Base-by-base conservation (phyloP, 1,140 invertebrate species). In the Laupala kohalensis region DNA sequence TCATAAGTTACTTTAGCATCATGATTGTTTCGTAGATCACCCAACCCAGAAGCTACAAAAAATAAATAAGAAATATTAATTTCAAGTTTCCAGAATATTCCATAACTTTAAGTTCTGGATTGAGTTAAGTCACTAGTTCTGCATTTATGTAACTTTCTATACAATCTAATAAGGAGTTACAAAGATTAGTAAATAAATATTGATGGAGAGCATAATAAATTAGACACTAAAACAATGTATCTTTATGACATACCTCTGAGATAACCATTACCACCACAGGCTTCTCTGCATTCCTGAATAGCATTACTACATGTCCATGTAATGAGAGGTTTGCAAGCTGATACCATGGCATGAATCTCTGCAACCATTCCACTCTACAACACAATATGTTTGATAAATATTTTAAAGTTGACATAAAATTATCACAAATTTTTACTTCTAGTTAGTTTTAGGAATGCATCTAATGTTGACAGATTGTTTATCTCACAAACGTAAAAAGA, bases 1-100 rank as follows among this genome's bases (percentile, higher is more conserved):
- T 98, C 96, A 77, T 97, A 98, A 0, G 95, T 98, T 74, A 90
- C 91, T 75, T 93, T 94, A 0, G 94, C 91, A 83, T 98, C 96
- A 81, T 96, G 90, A 79, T 96, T 91, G 81, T 90, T 89, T 71
- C 93, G 86, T 66, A 97, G 81, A 73, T 92, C 88, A n/a, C 92
- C 91, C 64, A 97, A 81, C 75, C 92, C 86, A 72, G 91, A 84
- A n/a, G 88, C 90, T 86, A 79, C 66, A 71, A 75, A 74, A 70
- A 74, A 74, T 28, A 75, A 28, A 64, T 3, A n/a, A n/a, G 5
- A 69, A 24, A 29, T 69, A 23, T 53, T 74, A 53, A 29, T 25
- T 26, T 24, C 30, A 68, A 74, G 26, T 64, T n/a, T n/a, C n/a
- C n/a, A n/a, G 26, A 64, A 63, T 64, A 71, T 25, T n/a, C n/a